Base-by-base conservation (phyloP, 2,113 vertebrate species). In the Engraulis encrasicolus region DNA sequence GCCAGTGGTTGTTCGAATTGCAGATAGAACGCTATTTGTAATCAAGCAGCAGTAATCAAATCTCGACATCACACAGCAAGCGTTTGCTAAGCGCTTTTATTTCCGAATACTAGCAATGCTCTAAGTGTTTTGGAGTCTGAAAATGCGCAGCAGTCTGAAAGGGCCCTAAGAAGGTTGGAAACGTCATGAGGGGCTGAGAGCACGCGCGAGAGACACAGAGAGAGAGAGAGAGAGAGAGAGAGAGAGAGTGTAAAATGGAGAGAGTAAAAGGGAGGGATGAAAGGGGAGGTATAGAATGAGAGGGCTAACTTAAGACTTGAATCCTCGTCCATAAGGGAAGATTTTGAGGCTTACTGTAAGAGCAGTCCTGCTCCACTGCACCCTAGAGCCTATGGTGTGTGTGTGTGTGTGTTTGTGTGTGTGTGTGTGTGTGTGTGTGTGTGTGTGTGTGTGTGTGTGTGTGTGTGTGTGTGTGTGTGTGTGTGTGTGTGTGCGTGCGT, bases 381-480 rank as follows among this genome's bases (percentile, higher is more conserved):
- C 54, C 54, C 54, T n/a, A 36, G 7, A 78, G 52, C 11, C 18
- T 80, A 23, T 78, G 37, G 15, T 80, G 52, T 85, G 38, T 74
- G 58, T 80, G 78, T 80, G 27, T 84, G 78, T 71, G 50, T 45
- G 38, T 81, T 40, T 66, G 50, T 31, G 52, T 77, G 5, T 74
- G 49, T 45, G 34, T n/a, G 15, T 48, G 14, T 82, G 38, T 40
- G 31, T 81, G 80, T 61, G 61, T 6, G 31, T 1, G 4, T 79
- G 81, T 84, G 58, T 66, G 58, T 66, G 58, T 31, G 40, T 66
- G 23, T 66, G 58, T 66, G n/a, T 66, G 58, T 31, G 23, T 66
- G n/a, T 78, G 37, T 79, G 15, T 80, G 52, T 85, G 38, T 74
- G 58, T 80, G 78, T 80, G 27, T 66, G 50, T 31, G 52, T 77